phyloP scores from a whole-genome alignment of 2,797 vertebrate species.

The Prunella strophiata region DNA sequence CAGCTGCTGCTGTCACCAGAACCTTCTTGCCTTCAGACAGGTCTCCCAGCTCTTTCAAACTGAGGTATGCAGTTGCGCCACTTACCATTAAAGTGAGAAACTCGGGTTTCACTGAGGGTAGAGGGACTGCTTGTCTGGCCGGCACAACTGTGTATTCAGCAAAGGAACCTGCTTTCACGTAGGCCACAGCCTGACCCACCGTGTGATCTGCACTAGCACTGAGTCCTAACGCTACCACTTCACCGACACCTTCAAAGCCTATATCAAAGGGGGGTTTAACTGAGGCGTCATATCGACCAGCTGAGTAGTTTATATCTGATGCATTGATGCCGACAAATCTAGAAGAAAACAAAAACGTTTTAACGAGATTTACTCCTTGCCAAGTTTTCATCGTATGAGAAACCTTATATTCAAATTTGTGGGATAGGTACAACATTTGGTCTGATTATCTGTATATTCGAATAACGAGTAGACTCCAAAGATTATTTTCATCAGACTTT shows the following conservation, averaged over 20 bases:
- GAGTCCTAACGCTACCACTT: conserved; percentile 90
- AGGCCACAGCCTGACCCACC: conserved; percentile 88
- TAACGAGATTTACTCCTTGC: conserved; percentile 32
- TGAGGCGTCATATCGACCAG: conserved; percentile 86
- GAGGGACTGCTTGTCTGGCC: conserved; percentile 75
- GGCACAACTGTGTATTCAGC: conserved; percentile 89
- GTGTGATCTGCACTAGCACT: conserved; percentile 86
- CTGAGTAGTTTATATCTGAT: conserved; percentile 93
- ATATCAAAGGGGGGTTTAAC: conserved; percentile 87
- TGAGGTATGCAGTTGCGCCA: conserved; percentile 88
- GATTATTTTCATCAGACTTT: neutral
- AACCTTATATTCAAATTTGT: neutral
- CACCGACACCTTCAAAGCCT: conserved; percentile 91
- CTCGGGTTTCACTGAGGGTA: conserved; percentile 84
- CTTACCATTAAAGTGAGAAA: conserved; percentile 88
- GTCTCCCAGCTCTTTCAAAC: conserved; percentile 85
- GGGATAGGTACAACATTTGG: neutral
- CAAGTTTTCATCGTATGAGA: neutral
- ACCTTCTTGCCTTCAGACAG: conserved; percentile 86
- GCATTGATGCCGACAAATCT: conserved; percentile 94
- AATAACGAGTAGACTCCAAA: neutral
- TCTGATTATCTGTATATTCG: neutral
- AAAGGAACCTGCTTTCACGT: conserved; percentile 84
- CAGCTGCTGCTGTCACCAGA: conserved; percentile 90
- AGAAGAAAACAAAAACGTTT: conserved; percentile 72